Base-by-base conservation (phyloP, 2,888 invertebrate species). In the Mesoligia furuncula region DNA sequence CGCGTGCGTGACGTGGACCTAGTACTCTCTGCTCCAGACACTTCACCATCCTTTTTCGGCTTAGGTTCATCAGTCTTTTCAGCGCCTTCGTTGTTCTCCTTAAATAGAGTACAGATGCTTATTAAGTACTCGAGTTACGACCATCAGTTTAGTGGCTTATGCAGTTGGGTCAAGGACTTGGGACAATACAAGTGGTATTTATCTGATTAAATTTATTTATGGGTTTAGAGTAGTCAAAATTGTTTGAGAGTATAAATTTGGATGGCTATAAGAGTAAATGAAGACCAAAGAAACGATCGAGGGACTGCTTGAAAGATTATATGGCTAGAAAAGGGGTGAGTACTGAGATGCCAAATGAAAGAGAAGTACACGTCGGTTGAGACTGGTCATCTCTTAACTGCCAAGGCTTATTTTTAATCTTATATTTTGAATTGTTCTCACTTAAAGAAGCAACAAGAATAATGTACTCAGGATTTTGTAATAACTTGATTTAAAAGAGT, bases 41-140 rank as follows among this genome's bases (percentile, higher is more conserved):
- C 91, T 13, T 97, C 97, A 2, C 89, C 94, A 27, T 97, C 97
- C 77, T 97, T 97, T 76, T 97, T 97, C 1, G 81, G 74, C 80
- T 97, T 94, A 36, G 48, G 73, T 70, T 91, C 97, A 84, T 82
- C 89, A 67, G 62, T 78, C 67, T 94, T 94, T 9, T 94, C 91
- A 85, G 90, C 86, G 31, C 91, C 87, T 91, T 97, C 94, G 92
- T 97, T 91, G 77, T 85, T 87, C 87, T 97, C 91, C 96, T 96
- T 84, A 90, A 94, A 88, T 27, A 36, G 6, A 73, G 31, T 36
- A 59, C n/a, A 77, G 15, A 48, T 39, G 0, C 6, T 77, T 17
- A 48, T 24, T 61, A 45, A 72, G 9, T 69, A 45, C 0, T 11
- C 0, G 11, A 24, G 17, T 51, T 54, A 66, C 5, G 2, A 76